Percentiles rank a stretch among this genome's conserved stretches.
Conservation (phyloP, 1,140 invertebrate species). For the Zaprionus capensis region DNA sequence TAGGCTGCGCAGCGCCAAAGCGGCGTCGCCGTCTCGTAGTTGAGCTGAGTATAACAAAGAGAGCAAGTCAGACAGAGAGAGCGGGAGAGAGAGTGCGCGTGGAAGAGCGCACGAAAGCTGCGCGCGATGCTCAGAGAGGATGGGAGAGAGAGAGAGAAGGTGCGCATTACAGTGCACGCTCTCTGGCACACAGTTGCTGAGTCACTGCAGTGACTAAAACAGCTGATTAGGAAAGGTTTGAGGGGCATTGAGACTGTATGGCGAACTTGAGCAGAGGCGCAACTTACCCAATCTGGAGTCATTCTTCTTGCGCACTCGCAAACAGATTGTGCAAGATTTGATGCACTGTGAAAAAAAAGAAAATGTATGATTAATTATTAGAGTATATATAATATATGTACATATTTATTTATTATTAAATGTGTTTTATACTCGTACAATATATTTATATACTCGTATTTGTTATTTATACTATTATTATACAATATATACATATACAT, state of each 20-base stretch:
- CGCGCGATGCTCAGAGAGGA: slow-evolving; percentile 31
- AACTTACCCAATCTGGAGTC: slow-evolving; percentile 94
- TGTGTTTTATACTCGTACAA: not conserved
- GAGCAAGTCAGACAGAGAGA: slow-evolving; percentile 1
- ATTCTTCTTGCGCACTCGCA: slow-evolving; percentile 94
- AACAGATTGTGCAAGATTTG: slow-evolving; percentile 95
- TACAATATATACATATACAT: too few relatives aligned
- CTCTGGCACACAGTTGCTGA: slow-evolving; percentile 18
- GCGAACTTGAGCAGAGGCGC: too few relatives aligned
- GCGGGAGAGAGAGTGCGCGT: slow-evolving; percentile 16
- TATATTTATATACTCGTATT: too few relatives aligned
- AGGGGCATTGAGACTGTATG: not conserved
- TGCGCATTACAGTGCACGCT: slow-evolving; percentile 1
- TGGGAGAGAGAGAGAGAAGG: not conserved
- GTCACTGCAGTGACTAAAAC: slow-evolving; percentile 9
- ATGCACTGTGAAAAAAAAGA: slow-evolving; percentile 90
- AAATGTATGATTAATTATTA: not conserved
- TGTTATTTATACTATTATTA: too few relatives aligned
- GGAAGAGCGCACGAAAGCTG: slow-evolving; percentile 46
- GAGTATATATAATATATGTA: not conserved
- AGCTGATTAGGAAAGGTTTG: slow-evolving; percentile 16
- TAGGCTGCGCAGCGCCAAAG: slow-evolving; percentile 43
- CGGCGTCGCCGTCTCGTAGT: slow-evolving; percentile 5
- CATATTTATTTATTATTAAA: not conserved
- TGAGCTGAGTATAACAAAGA: not conserved